Base-by-base conservation (phyloP, 1,140 invertebrate species). In the Bemisia tabaci region DNA sequence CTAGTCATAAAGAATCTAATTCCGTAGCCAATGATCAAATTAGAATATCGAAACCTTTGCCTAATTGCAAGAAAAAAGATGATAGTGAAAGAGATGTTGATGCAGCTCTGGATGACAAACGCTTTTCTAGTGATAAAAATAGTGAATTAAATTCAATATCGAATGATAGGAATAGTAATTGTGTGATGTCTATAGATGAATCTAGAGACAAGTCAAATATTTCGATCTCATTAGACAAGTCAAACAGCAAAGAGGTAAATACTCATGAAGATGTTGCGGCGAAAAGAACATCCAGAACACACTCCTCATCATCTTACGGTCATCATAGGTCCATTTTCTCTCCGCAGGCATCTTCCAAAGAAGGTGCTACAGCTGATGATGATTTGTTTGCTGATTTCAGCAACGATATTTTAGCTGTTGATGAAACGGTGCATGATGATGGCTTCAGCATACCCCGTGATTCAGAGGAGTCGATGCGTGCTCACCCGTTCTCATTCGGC, bases 401-500 rank as follows among this genome's bases (percentile, higher is more conserved):
- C 68, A 81, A 84, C 68, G 86, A 87, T 67, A 82, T 86, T 68
- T 72, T 85, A 60, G 80, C 80, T 1, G 80, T 81, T 59, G 83
- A 86, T 69, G 84, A 83, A 33, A 79, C 81, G 63, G 79, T 79
- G 12, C 79, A 82, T 67, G 82, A 85, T 61, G 82, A 84, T 71
- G 82, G 82, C 25, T 87, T 88, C 71, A 80, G 79, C 24, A 81
- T 85, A 70, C 76, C 81, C 0, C 76, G 79, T 27, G 83, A 84
- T 71, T 85, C 86, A 61, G 82, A 84, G 69, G 69, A 73, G 63
- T 75, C 79, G 23, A 70, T 77, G 1, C 74, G 78, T 1, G 83
- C 86, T 0, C 78, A 88, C 22, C 78, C 83, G 1, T 86, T 87
- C 68, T 84, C 84, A n/a, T 85, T 86, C 69, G 80, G 80, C 60